Conservation (phyloP, 2,113 vertebrate species). For the Gnathonemus echidnorhynchus region DNA sequence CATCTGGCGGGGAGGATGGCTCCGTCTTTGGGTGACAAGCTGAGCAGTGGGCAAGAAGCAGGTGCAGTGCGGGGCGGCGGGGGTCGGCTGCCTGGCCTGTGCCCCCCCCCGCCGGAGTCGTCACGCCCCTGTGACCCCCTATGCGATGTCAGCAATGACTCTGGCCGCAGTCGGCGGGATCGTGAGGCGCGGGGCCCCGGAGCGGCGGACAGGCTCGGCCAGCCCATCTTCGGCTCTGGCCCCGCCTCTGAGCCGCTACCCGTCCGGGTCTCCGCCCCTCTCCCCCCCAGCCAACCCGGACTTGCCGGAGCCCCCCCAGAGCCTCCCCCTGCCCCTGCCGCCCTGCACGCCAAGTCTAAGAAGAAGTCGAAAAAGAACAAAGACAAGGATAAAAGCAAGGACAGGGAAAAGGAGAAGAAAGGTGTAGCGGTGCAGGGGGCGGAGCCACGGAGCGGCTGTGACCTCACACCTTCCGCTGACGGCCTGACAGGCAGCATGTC, state of each 20-base stretch:
- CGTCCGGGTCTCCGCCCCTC: slow-evolving; percentile 25
- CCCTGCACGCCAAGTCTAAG: slow-evolving; percentile 51
- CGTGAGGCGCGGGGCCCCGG: slow-evolving; percentile 48
- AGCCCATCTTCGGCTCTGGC: slow-evolving; percentile 24
- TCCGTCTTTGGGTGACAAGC: slow-evolving; percentile 52
- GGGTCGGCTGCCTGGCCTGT: slow-evolving; percentile 30
- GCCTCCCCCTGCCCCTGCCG: slow-evolving; percentile 23
- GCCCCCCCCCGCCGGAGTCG: slow-evolving; percentile 52
- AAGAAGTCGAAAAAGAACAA: slow-evolving; percentile 80
- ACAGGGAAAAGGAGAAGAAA: slow-evolving; percentile 41
- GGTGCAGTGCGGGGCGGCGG: slow-evolving; percentile 1
- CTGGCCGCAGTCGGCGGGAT: slow-evolving; percentile 58
- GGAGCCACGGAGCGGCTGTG: slow-evolving; percentile 36
- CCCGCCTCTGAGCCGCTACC: slow-evolving; percentile 29
- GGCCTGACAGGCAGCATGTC: slow-evolving; percentile 31
- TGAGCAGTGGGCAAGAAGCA: slow-evolving; percentile 47
- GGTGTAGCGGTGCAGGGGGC: slow-evolving; percentile 28
- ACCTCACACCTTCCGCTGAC: slow-evolving; percentile 11
- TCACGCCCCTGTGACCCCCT: slow-evolving; percentile 63
- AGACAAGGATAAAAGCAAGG: slow-evolving; percentile 63
- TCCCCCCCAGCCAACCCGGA: not conserved
- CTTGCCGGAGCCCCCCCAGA: not conserved
- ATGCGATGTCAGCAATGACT: slow-evolving; percentile 62
- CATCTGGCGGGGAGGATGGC: slow-evolving; percentile 63
- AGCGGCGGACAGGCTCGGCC: slow-evolving; percentile 43